Evolutionary conservation across 2,888 invertebrate species (phyloP), one percentile per base, ranked within the genome.

Genomic region (Scaptomyza cyrtandrae): DNA sequence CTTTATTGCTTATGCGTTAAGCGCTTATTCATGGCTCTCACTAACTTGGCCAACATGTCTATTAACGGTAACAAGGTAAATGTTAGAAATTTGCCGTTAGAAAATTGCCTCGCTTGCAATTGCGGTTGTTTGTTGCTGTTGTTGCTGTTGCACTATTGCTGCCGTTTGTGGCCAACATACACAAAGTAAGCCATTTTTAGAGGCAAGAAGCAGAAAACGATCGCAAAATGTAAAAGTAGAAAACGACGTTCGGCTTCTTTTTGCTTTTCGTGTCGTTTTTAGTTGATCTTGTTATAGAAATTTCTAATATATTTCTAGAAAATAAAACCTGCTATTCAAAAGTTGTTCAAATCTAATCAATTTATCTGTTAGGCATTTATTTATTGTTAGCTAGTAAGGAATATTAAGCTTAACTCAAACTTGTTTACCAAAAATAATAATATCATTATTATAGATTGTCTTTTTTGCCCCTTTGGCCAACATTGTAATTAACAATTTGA

Each of bases 51-150:
- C 85, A 89, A 87, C 72, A 82, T 85, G 88, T 85, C 88, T 88
- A 86, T 86, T 88, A 86, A 86, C 86, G 86, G 86, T 88, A 86
- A 88, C 89, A 89, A 72, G 85, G 89, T 86, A 86, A 87, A 89
- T 86, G 85, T 74, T 87, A 80, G 77, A 86, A 86, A 86, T 88
- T 76, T 75, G 86, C 85, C 89, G 85, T 86, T 86, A 89, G 78
- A 79, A 86, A 84, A 84, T 86, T 81, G 79, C 84, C 80, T 68
- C 67, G 70, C 55, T 41, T 60, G 57, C 31, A 43, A 52, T 45
- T 60, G 57, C 31, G 33, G 54, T 46, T 55, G 50, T 50, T 71
- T 63, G 65, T 37, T 66, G 65, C 58, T 70, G 24, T 19, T 44
- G 50, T 24, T 37, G 60, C 24, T 46, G 50, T 41, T 50, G 24